phyloP scores from a whole-genome alignment of 2,888 invertebrate genomes.

The Microplitis deprimator region DNA sequence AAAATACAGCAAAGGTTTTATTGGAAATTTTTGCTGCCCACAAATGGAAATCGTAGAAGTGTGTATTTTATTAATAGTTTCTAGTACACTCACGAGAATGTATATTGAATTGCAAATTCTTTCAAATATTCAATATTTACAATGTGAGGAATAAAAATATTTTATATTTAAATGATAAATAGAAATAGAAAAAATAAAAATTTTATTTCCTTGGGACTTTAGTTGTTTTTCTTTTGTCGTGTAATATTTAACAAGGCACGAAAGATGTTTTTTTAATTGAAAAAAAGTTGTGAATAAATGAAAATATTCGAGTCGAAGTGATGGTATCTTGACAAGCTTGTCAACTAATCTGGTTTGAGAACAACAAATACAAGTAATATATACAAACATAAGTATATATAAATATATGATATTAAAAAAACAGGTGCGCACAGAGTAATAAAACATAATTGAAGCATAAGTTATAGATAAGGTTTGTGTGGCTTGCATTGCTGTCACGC shows the following conservation, averaged over 20 bases:
- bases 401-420: not conserved
- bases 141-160: not conserved
- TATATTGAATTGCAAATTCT: conserved; percentile 5
- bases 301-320: not conserved
- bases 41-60: not conserved
- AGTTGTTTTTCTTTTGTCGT: no score
- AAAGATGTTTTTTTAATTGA: not conserved
- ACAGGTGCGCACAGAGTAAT: conserved; percentile 44
- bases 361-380: not conserved
- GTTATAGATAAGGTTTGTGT: conserved; percentile 39
- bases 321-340: not conserved
- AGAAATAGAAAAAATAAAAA: not conserved
- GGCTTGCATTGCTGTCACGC: conserved; percentile 39
- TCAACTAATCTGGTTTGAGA: not conserved
- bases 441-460: conserved; percentile 50
- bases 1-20: not conserved
- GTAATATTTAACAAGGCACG: no score
- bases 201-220: not conserved
- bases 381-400: conserved; percentile 13
- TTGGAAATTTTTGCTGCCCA: conserved; percentile 9
- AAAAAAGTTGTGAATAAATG: not conserved
- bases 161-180: not conserved
- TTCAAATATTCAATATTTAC: conserved; percentile 6
- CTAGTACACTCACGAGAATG: not conserved
- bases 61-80: not conserved